Evolutionary conservation across 2,888 invertebrate species (phyloP), one percentile per base, ranked within the genome.

Genomic region (Caenorhabditis plicata): DNA sequence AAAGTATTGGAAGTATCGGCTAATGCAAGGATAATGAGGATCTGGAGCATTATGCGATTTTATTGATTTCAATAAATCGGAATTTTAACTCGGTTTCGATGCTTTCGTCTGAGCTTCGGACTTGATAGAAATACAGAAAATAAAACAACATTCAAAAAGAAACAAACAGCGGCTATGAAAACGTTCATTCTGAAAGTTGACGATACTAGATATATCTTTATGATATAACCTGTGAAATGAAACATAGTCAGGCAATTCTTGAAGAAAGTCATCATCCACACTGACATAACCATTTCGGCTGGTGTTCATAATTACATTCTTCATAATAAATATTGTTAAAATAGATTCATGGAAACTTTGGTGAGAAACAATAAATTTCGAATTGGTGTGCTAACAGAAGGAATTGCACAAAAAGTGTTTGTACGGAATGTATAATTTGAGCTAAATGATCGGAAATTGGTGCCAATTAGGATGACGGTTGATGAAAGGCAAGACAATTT

Each of bases 1-100:
- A 71, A 27, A 15, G 68, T 66, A 44, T 71, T 68, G 57, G 57
- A 55, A 4, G 64, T 62, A 53, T 71, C 71, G 4, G 71, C 67
- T 27, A 67, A 41, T 4, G 57, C 57, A 7, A 71, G 67, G 25
- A 64, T 61, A 43, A 68, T 65, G 3, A 71, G 47, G 15, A 66
- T 64, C 69, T 69, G 39, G 15, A 65, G 25, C 2, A 2, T 9
- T 11, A 19, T 33, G 5, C 15, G 5, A 33, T n/a, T 25, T 40
- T 2, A 15, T 5, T 4, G 43, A 42, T 32, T 17, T 27, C 19
- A 17, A 27, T 20, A 19, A 17, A 17, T 19, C 17, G 9, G 5
- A 31, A 7, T 7, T 5, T 9, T 43, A 8, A 49, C 49, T 20
- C 50, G 47, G 29, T 61, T 61, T 40, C 61, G 38, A 45, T 61